Conservation (phyloP, 2,797 vertebrate species). For the Protonibea diacanthus region DNA sequence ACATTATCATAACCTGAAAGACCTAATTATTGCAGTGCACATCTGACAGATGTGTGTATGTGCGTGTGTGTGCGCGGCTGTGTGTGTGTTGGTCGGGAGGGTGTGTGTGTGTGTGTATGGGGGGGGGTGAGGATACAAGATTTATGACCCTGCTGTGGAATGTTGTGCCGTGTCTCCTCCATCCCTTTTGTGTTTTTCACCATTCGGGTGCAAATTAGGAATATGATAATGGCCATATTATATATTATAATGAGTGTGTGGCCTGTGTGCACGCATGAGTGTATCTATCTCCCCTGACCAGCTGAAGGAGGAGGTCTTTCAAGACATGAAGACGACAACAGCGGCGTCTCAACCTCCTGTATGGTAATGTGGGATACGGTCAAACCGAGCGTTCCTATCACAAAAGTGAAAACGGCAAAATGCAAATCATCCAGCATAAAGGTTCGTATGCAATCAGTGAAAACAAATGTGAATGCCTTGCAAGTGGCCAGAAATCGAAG, state of each 20-base stretch:
- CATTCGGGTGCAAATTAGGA: slow-evolving; percentile 72
- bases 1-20: slow-evolving; percentile 84
- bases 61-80: slow-evolving; percentile 17
- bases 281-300: slow-evolving; percentile 22
- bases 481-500: too few relatives aligned
- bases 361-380: slow-evolving; percentile 17
- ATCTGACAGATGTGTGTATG: slow-evolving; percentile 62
- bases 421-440: not conserved
- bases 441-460: slow-evolving; percentile 1
- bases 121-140: slow-evolving; percentile 58
- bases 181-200: slow-evolving; percentile 64
- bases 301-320: slow-evolving; percentile 31
- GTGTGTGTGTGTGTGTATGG: slow-evolving; percentile 5
- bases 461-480: not conserved
- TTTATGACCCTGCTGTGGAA: slow-evolving; percentile 74
- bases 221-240: slow-evolving; percentile 72
- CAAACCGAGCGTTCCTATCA: not conserved
- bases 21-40: slow-evolving; percentile 77
- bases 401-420: not conserved
- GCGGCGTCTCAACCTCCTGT: not conserved
- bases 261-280: slow-evolving; percentile 19
- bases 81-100: slow-evolving; percentile 12
- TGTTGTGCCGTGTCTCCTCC: slow-evolving; percentile 51
- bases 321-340: slow-evolving; percentile 25
- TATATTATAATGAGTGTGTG: slow-evolving; percentile 64